phyloP scores from a whole-genome alignment of 2,888 invertebrate species.

The Chymomyza caudatula region DNA sequence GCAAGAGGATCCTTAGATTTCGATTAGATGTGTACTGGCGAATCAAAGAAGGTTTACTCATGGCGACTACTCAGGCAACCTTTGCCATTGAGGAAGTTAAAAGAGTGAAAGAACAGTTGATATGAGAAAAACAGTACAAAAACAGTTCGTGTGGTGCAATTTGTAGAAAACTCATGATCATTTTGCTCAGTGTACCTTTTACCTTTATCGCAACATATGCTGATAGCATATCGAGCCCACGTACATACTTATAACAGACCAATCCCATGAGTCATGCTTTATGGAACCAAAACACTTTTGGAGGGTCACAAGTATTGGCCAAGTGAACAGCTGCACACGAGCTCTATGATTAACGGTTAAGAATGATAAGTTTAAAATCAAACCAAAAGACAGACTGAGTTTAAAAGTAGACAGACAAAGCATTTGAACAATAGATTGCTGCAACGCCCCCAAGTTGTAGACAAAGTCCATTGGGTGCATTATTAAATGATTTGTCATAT shows the following conservation, averaged over 20 bases:
- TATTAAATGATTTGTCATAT: not conserved
- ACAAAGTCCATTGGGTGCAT: not conserved
- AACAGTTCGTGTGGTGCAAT: too few species aligned
- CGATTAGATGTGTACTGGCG: too few species aligned
- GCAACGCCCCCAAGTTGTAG: not conserved
- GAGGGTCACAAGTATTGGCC: not conserved
- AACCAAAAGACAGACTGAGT: not conserved
- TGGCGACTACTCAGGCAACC: too few species aligned
- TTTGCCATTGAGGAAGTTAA: too few species aligned
- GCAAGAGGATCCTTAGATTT: too few species aligned
- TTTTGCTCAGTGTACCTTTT: not conserved
- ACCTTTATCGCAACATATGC: not conserved
- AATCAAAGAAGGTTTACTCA: too few species aligned
- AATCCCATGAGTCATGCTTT: conserved; percentile 45
- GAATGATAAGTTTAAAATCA: not conserved
- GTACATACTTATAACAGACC: conserved; percentile 40
- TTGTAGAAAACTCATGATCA: too few species aligned
- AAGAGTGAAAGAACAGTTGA: too few species aligned
- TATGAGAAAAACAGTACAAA: too few species aligned
- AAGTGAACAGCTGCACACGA: not conserved
- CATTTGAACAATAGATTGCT: too few species aligned
- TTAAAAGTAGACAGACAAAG: not conserved
- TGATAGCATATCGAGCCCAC: not conserved
- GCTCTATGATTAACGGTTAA: not conserved
- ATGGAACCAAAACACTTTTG: conserved; percentile 12